A percentile compares a stretch with the other conserved stretches of the same genome.
Evolutionary conservation across 35 echinoderm and acorn worm genomes (phyloP).

Genomic region (Hemicentrotus pulcherrimus): DNA sequence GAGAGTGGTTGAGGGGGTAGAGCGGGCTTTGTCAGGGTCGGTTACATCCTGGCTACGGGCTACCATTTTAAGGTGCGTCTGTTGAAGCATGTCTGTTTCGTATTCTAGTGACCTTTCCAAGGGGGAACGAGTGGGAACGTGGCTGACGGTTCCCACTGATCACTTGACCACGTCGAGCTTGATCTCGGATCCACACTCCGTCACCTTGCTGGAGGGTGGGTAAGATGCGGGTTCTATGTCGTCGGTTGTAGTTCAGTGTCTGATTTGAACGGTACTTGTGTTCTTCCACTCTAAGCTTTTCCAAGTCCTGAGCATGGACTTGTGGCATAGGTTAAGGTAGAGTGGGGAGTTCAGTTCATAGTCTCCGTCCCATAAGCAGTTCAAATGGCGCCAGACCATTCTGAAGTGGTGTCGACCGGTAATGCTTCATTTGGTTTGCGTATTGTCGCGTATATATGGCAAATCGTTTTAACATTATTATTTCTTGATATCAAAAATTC

Average conservation of each 20-base stretch:
- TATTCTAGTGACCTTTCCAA: no score
- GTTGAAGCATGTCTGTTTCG: no score
- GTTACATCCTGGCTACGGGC: neutral
- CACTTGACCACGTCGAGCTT: conserved; percentile 29
- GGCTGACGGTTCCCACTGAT: neutral
- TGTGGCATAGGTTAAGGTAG: neutral
- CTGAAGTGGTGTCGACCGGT: conserved; percentile 49
- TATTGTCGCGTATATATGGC: no score
- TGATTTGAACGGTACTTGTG: conserved; percentile 41
- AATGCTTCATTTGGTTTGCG: no score
- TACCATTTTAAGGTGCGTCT: no score
- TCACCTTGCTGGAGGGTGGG: conserved; percentile 34
- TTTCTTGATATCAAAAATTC: no score
- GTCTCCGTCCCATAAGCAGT: no score
- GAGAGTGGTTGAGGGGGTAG: no score
- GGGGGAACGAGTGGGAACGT: conserved; percentile 38
- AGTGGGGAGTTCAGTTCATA: neutral
- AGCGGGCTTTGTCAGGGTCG: no score
- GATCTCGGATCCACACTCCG: conserved; percentile 45
- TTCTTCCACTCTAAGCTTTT: neutral
- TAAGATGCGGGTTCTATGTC: conserved; percentile 19
- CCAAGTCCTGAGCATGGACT: neutral
- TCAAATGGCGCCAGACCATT: neutral
- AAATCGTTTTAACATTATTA: no score
- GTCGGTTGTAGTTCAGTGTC: conserved; percentile 11